Evolutionary conservation across 2,888 invertebrate genomes (phyloP).

Genomic region (Sinohyriopsis cumingii): DNA sequence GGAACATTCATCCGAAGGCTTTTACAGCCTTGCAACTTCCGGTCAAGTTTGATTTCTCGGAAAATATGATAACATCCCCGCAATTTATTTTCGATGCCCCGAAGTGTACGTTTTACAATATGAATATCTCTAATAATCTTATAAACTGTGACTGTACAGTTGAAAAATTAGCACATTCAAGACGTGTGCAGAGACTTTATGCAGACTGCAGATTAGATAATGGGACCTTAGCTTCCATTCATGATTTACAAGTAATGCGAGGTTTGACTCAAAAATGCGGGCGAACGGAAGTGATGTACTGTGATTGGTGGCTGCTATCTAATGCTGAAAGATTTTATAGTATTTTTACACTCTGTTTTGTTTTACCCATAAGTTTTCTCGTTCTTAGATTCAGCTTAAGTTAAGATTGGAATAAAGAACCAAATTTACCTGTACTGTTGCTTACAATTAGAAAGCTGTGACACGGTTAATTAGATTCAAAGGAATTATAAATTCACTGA

Average conservation of each 20-base stretch:
- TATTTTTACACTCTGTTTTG: no score
- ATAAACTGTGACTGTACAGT: slow-evolving; percentile 36
- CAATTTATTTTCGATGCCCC: slow-evolving; percentile 28
- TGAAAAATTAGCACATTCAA: slow-evolving; percentile 27
- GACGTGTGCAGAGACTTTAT: slow-evolving; percentile 12
- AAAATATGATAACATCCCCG: slow-evolving; percentile 24
- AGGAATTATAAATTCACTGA: no score
- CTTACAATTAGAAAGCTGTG: no score
- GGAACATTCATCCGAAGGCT: slow-evolving; percentile 25
- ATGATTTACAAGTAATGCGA: slow-evolving; percentile 13
- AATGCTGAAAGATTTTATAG: no score
- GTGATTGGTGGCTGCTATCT: slow-evolving; percentile 30
- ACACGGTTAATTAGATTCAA: no score
- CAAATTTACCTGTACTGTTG: no score
- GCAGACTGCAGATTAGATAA: slow-evolving; percentile 20
- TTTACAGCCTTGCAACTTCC: slow-evolving; percentile 24
- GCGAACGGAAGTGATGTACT: slow-evolving; percentile 18
- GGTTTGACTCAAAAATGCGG: slow-evolving; percentile 19
- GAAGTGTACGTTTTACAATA: slow-evolving; percentile 27
- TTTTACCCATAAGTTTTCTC: no score
- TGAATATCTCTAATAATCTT: slow-evolving; percentile 33
- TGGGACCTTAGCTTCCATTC: slow-evolving; percentile 12
- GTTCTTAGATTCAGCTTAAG: no score
- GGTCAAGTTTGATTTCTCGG: slow-evolving; percentile 24
- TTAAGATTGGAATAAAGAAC: no score